Base-by-base conservation (phyloP, 2,113 vertebrate species). In the Corythaeola cristata region DNA sequence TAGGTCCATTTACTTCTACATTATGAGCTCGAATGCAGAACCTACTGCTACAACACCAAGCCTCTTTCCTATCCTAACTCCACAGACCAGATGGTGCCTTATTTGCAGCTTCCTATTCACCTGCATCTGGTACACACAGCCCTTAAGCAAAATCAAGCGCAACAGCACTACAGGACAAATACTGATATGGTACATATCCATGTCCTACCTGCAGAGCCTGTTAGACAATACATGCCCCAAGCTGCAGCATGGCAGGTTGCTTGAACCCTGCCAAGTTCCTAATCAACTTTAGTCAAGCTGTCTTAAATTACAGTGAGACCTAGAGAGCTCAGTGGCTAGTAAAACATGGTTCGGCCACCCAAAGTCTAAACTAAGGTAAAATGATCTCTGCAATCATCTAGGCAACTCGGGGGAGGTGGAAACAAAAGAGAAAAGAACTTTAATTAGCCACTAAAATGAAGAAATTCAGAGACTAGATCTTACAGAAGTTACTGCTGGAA, bases 181-280 rank as follows among this genome's bases (percentile, higher is more conserved):
- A 75, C 45, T 26, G 63, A 69, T 71, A 84, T 0, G 1, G 59
- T 74, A 37, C 59, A 18, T 23, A 76, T 16, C 45, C 22, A 15
- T 5, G n/a, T 66, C 45, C 59, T 90, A 84, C 90, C 83, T 88
- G 94, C 83, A 95, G 72, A 96, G 93, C 89, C 93, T 97, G 93
- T 84, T 78, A 84, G 80, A 89, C 92, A 90, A 87, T 33, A 67
- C 72, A 4, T 33, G 50, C 11, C 18, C 41, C 27, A 71, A 41
- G 53, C 0, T 69, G 82, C 67, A 90, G 71, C 68, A 77, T 4
- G 5, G 79, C 75, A 90, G 79, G 62, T 47, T 73, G 74, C 45
- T 55, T 45, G 45, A 84, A 45, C 45, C 49, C 55, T 94, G 89
- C 78, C 90, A 93, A 85, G 59, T 75, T 78, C 71, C 78, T 79